These are phyloP conservation scores for Oryzias melastigma DNA, from an alignment of 2,113 vertebrate species.

Conservation along the genomic window DNA sequence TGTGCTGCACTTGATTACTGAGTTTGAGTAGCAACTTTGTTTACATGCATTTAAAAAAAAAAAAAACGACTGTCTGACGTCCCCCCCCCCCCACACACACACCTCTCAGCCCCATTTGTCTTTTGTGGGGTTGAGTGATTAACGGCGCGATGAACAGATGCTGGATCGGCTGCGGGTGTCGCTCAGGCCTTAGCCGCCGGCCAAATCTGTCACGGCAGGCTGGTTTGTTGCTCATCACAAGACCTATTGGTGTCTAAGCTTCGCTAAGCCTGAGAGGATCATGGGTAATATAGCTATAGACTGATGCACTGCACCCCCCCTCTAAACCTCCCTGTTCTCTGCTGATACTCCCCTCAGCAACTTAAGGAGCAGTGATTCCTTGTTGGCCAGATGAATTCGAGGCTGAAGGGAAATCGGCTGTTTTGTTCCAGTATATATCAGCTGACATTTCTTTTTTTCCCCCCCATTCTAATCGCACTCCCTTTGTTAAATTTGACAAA, in stretches of 20 bases:
- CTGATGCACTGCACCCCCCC: conserved; percentile 66
- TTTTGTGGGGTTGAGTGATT: conserved; percentile 23
- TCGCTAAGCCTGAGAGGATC: conserved; percentile 67
- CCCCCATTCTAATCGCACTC: conserved; percentile 34
- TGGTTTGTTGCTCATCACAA: conserved; percentile 46
- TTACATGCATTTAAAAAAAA: conserved; percentile 66
- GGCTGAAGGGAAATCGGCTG: conserved; percentile 47
- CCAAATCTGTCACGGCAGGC: conserved; percentile 57
- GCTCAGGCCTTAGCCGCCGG: conserved; percentile 28
- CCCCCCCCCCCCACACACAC: conserved; percentile 20
- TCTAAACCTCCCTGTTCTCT: conserved; percentile 20
- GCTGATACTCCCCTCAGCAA: conserved; percentile 54
- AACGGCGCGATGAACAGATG: conserved; percentile 31
- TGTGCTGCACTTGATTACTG: conserved; percentile 60
- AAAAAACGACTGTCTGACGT: conserved; percentile 34
- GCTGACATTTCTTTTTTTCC: conserved; percentile 33
- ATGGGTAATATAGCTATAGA: conserved; percentile 70
- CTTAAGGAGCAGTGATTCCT: conserved; percentile 62
- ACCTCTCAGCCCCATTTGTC: conserved; percentile 4
- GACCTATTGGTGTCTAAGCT: conserved; percentile 67
- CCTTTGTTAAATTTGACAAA: conserved; percentile 12
- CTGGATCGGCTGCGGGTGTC: conserved; percentile 22
- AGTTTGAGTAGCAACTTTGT: conserved; percentile 68
- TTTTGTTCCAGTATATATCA: conserved; percentile 47
- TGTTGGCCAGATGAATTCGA: conserved; percentile 50